A percentile compares a stretch with the other conserved stretches of the same genome.
phyloP scores from a whole-genome alignment of 2,888 invertebrate genomes.

The Luffia ferchaultella region DNA sequence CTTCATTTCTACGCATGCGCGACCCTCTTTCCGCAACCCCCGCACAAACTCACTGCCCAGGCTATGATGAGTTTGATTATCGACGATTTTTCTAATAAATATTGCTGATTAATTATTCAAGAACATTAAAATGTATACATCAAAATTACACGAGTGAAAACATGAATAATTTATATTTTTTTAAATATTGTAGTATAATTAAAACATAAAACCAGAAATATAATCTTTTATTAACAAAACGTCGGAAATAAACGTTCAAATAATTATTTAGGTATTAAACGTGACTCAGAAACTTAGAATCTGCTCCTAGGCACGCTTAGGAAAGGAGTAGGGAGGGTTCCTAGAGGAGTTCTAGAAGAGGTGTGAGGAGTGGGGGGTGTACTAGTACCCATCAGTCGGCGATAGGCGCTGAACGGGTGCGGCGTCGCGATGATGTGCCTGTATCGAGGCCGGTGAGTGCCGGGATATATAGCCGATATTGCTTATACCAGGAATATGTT shows the following conservation, averaged over 20 bases:
- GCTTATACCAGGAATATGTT: neutral
- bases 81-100: neutral
- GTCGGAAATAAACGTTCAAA: too few species aligned
- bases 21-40: conserved; percentile 8
- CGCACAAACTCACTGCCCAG: neutral
- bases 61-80: neutral
- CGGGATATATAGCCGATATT: neutral
- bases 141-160: too few species aligned
- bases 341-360: too few species aligned
- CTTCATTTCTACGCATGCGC: conserved; percentile 37
- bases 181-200: too few species aligned
- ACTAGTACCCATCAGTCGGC: conserved; percentile 36
- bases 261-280: too few species aligned
- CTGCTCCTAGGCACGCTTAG: too few species aligned
- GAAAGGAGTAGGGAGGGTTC: too few species aligned
- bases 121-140: too few species aligned
- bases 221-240: too few species aligned
- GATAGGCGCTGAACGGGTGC: conserved; percentile 37
- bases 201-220: too few species aligned
- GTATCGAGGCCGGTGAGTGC: conserved; percentile 13
- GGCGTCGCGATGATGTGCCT: conserved; percentile 35
- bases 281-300: too few species aligned
- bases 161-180: conserved; percentile 12
- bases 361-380: neutral
- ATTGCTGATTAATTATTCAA: neutral